Evolutionary conservation across 2,797 vertebrate species (phyloP), one percentile per base, ranked within the genome.

Genomic region (Enteromius trimaculatus): DNA sequence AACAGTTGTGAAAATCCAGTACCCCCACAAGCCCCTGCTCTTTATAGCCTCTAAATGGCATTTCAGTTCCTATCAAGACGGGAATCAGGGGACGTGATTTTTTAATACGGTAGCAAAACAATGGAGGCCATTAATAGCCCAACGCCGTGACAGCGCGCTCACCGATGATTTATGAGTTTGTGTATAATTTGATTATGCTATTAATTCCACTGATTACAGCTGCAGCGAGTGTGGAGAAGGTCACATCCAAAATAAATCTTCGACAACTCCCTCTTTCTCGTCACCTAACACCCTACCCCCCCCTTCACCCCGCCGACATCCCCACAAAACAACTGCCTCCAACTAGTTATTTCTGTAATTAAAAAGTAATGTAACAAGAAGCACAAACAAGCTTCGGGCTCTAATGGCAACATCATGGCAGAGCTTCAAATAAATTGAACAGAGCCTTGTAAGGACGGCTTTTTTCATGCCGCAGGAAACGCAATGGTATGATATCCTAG

Each of bases 101-200:
- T 95, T 94, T 94, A 93, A 95, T 94, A 93, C 88, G 92, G 90
- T 91, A 92, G 88, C 90, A 92, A 93, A 96, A 96, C 94, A 96
- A 96, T 88, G 92, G 91, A 87, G 92, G 84, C 90, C 92, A 95
- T 95, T 95, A 96, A 95, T 92, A 95, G 93, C 87, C 90, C 91
- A 84, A 90, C 90, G 92, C 93, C 5, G 83, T 96, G 95, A 96
- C 94, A 95, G 94, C 90, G 87, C 76, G 88, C 90, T 92, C 92
- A 88, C 0, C 39, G 42, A 90, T 96, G 95, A 96, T 95, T 96
- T 96, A 96, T 95, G 94, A 95, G 94, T 95, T 95, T 95, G 94
- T 94, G 94, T 94, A 93, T 95, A 95, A 96, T 96, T 95, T 96
- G 94, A 97, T 96, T 96, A 97, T 96, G 95, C 93, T 95, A 96